Evolutionary conservation across 2,113 vertebrate genomes (phyloP).

Genomic region (Lathamus discolor): DNA sequence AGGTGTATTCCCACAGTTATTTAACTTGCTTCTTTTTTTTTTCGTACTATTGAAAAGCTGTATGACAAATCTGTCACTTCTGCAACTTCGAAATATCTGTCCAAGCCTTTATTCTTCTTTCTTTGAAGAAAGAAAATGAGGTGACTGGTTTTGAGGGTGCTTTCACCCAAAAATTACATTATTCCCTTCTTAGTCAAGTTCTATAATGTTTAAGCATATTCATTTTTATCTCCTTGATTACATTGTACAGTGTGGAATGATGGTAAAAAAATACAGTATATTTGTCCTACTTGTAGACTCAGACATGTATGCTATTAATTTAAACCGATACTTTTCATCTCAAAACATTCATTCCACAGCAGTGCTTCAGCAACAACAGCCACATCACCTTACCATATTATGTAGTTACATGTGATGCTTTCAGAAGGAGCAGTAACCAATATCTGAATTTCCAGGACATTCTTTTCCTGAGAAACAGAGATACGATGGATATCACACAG

Average conservation of each 20-base stretch:
- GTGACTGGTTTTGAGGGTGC: neutral
- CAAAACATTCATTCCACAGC: neutral
- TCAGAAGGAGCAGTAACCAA: neutral
- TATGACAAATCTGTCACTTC: neutral
- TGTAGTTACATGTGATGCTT: accelerated
- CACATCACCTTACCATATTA: neutral
- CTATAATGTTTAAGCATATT: too few species aligned
- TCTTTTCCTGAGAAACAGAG: neutral
- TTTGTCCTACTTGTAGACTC: neutral
- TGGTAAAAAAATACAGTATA: neutral
- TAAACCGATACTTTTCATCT: neutral
- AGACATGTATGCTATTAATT: neutral
- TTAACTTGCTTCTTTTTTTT: neutral
- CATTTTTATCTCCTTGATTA: neutral
- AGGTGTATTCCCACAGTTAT: neutral
- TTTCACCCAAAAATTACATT: neutral
- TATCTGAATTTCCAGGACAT: neutral
- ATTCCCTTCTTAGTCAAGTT: neutral
- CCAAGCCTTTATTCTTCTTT: neutral
- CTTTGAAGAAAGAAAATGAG: neutral
- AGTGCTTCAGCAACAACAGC: neutral
- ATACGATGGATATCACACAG: neutral
- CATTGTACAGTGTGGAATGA: neutral
- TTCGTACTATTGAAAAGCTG: neutral
- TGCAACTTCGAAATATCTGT: neutral